Base-by-base conservation (phyloP, 2,113 vertebrate species). In the Eolophus roseicapilla region DNA sequence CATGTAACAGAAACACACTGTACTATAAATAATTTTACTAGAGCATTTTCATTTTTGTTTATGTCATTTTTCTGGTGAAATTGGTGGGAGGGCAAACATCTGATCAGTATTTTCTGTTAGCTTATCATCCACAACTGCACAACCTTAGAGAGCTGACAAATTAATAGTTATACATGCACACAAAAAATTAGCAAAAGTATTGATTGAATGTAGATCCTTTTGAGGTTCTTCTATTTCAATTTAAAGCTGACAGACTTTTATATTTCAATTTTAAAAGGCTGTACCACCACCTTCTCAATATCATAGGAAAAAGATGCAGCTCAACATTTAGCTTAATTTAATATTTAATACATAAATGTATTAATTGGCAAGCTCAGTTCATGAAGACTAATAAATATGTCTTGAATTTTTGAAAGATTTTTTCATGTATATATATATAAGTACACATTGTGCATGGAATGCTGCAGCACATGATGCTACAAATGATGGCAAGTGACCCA, bases 21-120 rank as follows among this genome's bases (percentile, higher is more conserved):
- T 57, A 52, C 83, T 89, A 85, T 88, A 96, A 96, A 93, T 96
- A 90, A 83, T 86, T 83, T 91, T 85, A 85, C 31, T 62, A 88
- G 28, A 74, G 6, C 18, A 55, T 74, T 91, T 85, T 82, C 10
- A 50, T 65, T 86, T 86, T 46, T 81, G 59, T 96, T 90, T 80
- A 59, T 71, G 13, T 52, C 4, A 20, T 33, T 64, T 91, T 84
- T 92, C 27, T 52, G 28, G 14, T 57, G 33, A 75, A 91, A 88
- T 6, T 64, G 23, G 23, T 71, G 71, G 41, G 49, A 86, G 7
- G 35, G 10, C 13, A 90, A 88, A 39, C 33, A 96, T 27, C 33
- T 59, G 60, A 94, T 53, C 55, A 37, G 10, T 33, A 65, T 91
- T 90, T 91, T 75, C 52, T 87, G 3, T 50, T 71, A 47, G 25